Base-by-base conservation (phyloP, 2,797 vertebrate species). In the Gymnothorax javanicus region DNA sequence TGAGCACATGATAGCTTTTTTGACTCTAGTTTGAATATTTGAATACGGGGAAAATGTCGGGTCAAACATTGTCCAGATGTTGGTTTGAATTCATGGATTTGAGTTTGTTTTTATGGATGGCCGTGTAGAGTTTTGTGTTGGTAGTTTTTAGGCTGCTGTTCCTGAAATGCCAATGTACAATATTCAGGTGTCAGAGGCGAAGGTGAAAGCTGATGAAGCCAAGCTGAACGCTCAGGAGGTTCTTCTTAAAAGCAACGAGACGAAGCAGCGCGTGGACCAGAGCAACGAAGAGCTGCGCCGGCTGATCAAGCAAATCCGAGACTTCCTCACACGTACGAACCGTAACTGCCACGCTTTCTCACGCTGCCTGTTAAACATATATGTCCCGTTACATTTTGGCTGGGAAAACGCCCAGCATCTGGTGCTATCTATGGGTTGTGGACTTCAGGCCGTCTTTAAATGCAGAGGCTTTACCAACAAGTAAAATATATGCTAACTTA, bases 241-340 rank as follows among this genome's bases (percentile, higher is more conserved):
- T 89, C 92, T 99, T 87, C 88, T 96, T 85, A 99, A 97, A 94
- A 97, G 98, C 86, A 99, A 97, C 50, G 93, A 95, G 73, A 99
- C 98, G 86, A 99, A 97, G 91, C 95, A 96, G 17, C 96, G 95
- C 81, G 95, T 99, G 64, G 96, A 98, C 90, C 94, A 92, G 92
- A 99, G 97, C 93, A 99, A 98, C 0, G 95, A 98, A 91, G 98
- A 99, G 81, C 96, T 99, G 62, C 96, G 98, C 79, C 95, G 90
- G 17, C 97, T 99, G 56, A 99, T 99, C 95, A 96, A 95, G 89
- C 97, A 99, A 90, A 99, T 99, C 91, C 90, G 97, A 91, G 95
- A 99, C 93, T 99, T 99, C 91, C 93, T 99, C 62, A 99, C 97
- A 85, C 96, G 98, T 99, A 96, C 86, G 96, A 88, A 88, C 1